Conservation (phyloP, 2,797 vertebrate species). For the Eospalax fontanierii region DNA sequence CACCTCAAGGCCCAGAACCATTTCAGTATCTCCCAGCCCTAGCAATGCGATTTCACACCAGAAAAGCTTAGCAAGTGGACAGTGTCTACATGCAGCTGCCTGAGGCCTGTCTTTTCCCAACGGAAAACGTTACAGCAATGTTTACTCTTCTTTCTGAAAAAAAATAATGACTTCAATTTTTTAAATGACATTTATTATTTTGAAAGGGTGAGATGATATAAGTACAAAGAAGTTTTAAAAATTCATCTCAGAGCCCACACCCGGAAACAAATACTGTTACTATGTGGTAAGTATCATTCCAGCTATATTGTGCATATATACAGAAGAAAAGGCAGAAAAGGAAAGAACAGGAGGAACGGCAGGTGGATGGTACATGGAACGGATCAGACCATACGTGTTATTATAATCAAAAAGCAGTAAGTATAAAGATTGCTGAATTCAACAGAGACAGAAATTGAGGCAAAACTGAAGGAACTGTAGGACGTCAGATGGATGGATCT, state of each 20-base stretch:
- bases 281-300: slow-evolving; percentile 24
- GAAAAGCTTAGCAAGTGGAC: not conserved
- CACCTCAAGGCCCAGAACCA: not conserved
- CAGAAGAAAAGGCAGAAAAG: slow-evolving; percentile 51
- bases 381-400: not conserved
- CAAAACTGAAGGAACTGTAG: slow-evolving; percentile 68
- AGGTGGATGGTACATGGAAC: not conserved
- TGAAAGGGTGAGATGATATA: slow-evolving; percentile 20
- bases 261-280: slow-evolving; percentile 58
- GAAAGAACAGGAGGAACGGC: not conserved
- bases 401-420: slow-evolving; percentile 13
- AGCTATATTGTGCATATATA: slow-evolving; percentile 31
- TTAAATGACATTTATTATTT: slow-evolving; percentile 76
- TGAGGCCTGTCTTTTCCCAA: not conserved
- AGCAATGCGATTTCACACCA: not conserved
- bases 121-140: not conserved
- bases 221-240: slow-evolving; percentile 58
- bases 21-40: not conserved
- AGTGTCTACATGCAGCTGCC: not conserved
- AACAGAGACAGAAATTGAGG: slow-evolving; percentile 71
- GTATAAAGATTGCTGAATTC: slow-evolving; percentile 30
- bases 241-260: slow-evolving; percentile 32
- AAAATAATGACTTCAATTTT: slow-evolving; percentile 72
- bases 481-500: slow-evolving; percentile 74
- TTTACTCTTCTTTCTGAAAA: slow-evolving; percentile 50